Base-by-base conservation (phyloP, 2,888 invertebrate species). In the Shargacucullia verbasci region DNA sequence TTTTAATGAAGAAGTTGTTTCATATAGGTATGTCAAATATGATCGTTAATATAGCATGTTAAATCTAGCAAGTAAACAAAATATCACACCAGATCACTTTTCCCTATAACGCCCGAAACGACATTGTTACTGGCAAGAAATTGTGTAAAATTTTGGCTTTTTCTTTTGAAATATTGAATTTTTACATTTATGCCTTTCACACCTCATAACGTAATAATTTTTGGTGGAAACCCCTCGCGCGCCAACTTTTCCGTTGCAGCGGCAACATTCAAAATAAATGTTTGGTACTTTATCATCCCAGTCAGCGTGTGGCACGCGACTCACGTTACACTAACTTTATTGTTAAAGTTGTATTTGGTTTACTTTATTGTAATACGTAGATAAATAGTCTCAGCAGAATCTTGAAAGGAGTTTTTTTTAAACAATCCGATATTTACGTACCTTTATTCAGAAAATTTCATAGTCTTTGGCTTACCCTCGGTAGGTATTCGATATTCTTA, bases 141-240 rank as follows among this genome's bases (percentile, higher is more conserved):
- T 89, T 86, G 87, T 81, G 52, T 82, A 83, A 85, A 87, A 91
- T 89, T 88, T 84, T 87, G 73, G 83, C 85, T 84, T 86, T 84
- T 88, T 83, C 78, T 56, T 83, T 81, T 88, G 88, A 91, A 92
- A 92, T 92, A 92, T 94, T 92, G 91, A 92, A 91, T 92, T 91
- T 92, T 92, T 92, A 93, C 92, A 92, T 93, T 92, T 91, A 93
- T 93, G 90, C 88, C 86, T 90, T 93, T 93, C 86, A 93, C 94
- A 93, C 92, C 92, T 93, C 94, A 94, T 93, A 92, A 92, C 92
- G 92, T 92, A 92, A 93, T 93, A 92, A 92, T 91, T 93, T 90
- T 91, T 85, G 76, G 82, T 76, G 85, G 81, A 80, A 83, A 79
- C 84, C 85, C 87, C 85, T 89, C 84, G 86, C 83, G 83, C 82